Evolutionary conservation across 2,113 vertebrate species (phyloP).

Genomic region (Prunella himalayana): DNA sequence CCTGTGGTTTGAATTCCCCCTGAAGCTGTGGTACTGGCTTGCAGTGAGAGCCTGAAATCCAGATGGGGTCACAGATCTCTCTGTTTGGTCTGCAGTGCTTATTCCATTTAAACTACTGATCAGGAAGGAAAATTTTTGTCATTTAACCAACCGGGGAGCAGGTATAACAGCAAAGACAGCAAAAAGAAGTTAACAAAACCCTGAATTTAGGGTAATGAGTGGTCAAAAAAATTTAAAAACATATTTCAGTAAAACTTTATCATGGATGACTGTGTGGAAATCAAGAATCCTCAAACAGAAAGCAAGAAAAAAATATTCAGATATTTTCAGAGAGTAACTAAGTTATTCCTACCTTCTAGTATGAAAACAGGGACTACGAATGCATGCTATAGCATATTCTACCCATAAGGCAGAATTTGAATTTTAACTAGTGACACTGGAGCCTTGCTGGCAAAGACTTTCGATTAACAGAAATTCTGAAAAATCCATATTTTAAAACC

Average conservation of each 20-base stretch:
- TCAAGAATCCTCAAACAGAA: not conserved
- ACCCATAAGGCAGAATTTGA: not conserved
- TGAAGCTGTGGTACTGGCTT: not conserved
- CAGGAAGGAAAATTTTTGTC: not conserved
- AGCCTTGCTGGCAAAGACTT: not conserved
- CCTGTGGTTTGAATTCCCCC: fast-evolving
- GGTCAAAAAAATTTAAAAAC: not conserved
- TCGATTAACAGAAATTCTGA: not conserved
- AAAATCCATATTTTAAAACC: not conserved
- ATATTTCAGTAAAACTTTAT: not conserved
- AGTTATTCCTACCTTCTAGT: not conserved
- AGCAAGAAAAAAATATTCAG: not conserved
- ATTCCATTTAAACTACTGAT: not conserved
- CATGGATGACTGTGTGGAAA: not conserved
- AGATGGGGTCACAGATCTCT: not conserved
- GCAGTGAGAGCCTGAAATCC: not conserved
- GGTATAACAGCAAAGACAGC: not conserved
- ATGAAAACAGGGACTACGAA: not conserved
- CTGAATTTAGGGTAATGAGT: not conserved
- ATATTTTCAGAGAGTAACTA: not conserved
- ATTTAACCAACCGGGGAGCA: not conserved
- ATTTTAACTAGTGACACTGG: not conserved
- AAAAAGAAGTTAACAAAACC: not conserved
- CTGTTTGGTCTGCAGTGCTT: not conserved
- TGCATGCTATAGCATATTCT: not conserved